Conservation (phyloP, 2,888 invertebrate species). For the Pollenia amentaria region DNA sequence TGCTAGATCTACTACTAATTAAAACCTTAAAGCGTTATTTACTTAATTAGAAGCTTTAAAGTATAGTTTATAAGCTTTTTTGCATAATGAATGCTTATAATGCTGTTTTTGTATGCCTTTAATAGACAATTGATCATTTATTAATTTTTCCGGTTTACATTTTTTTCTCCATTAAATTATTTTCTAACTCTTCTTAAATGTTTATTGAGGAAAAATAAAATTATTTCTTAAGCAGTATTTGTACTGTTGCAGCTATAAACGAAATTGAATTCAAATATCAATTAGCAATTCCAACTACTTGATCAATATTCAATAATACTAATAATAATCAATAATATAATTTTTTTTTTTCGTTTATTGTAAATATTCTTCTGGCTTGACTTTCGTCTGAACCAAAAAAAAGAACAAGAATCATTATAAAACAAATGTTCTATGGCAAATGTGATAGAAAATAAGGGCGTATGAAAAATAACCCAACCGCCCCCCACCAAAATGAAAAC, state of each 20-base stretch:
- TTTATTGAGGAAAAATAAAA: slow-evolving; percentile 48
- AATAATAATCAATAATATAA: slow-evolving; percentile 72
- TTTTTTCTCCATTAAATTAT: slow-evolving; percentile 54
- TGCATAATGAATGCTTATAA: slow-evolving; percentile 73
- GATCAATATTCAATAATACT: slow-evolving; percentile 74
- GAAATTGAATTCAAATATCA: slow-evolving; percentile 74
- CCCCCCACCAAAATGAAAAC: neutral
- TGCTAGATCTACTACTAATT: slow-evolving; percentile 26
- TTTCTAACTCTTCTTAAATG: slow-evolving; percentile 55
- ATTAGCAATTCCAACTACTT: slow-evolving; percentile 74
- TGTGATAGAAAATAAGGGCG: slow-evolving; percentile 51
- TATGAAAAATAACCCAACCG: neutral
- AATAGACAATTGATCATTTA: slow-evolving; percentile 74
- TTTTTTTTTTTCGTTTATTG: slow-evolving; percentile 10
- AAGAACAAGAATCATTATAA: neutral
- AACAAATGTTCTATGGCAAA: slow-evolving; percentile 8
- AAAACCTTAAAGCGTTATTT: slow-evolving; percentile 11
- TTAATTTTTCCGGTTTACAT: slow-evolving; percentile 74
- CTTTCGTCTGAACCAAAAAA: slow-evolving; percentile 28
- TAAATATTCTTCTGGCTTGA: slow-evolving; percentile 44
- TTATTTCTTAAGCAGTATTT: slow-evolving; percentile 2
- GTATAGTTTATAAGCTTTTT: slow-evolving; percentile 43
- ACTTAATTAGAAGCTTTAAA: slow-evolving; percentile 67
- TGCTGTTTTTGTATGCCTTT: slow-evolving; percentile 47
- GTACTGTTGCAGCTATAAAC: slow-evolving; percentile 19